A percentile compares a stretch with the other conserved stretches of the same genome.
phyloP scores from a whole-genome alignment of 2,113 vertebrate genomes.

The Tragelaphus buxtoni region DNA sequence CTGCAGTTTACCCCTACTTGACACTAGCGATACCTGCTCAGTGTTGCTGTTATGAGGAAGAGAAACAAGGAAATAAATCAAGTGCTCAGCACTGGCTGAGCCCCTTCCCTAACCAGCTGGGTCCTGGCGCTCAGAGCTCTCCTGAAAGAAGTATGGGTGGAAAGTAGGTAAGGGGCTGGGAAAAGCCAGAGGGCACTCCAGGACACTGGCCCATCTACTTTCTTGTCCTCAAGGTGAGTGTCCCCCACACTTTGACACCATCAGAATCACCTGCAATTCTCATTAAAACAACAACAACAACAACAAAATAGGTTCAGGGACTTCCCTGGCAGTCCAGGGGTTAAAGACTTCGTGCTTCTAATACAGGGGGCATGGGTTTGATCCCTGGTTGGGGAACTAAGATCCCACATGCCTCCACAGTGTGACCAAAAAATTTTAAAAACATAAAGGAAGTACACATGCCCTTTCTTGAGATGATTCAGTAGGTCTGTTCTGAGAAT shows the following conservation, averaged over 20 bases:
- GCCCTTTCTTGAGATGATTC: background rate
- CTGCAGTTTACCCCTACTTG: background rate
- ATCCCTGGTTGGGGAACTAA: background rate
- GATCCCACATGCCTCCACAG: background rate
- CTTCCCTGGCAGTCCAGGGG: background rate
- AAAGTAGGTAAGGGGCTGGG: background rate
- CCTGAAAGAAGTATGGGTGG: accelerated
- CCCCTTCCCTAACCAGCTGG: too few relatives aligned
- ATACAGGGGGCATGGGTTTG: background rate
- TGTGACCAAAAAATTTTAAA: background rate
- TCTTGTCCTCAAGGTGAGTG: background rate
- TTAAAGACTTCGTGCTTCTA: background rate
- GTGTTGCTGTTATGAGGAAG: background rate
- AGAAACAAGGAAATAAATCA: background rate
- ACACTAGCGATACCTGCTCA: background rate
- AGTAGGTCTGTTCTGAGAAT: background rate
- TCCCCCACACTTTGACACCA: background rate
- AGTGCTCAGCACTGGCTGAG: background rate
- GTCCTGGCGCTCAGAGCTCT: background rate
- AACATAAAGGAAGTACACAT: background rate
- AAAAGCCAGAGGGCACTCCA: background rate
- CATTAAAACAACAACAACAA: background rate
- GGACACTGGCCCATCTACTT: background rate
- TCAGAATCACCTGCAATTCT: background rate
- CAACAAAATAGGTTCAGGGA: background rate